Evolutionary conservation across 2,113 vertebrate genomes (phyloP).

Genomic region (Hyperopisus bebe): DNA sequence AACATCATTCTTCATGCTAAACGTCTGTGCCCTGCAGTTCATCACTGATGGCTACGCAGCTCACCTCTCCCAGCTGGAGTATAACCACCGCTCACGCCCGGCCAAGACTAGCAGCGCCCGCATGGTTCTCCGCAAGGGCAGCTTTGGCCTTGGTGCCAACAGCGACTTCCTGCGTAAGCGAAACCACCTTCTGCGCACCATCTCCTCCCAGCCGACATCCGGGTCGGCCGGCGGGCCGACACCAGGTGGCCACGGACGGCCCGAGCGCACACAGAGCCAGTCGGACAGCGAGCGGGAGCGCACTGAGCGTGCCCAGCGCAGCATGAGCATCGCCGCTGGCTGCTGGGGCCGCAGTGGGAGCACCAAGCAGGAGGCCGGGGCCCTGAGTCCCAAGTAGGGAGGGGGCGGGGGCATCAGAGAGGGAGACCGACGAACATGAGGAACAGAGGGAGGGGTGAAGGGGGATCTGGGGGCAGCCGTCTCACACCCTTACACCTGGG

Average conservation of each 20-base stretch:
- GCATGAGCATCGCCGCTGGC: conserved; percentile 85
- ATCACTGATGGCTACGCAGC: conserved; percentile 88
- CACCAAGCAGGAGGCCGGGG: conserved; percentile 62
- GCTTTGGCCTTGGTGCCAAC: conserved; percentile 83
- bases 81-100: conserved; percentile 78
- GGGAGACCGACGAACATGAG: not conserved
- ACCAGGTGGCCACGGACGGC: conserved; percentile 49
- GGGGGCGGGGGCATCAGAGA: not conserved
- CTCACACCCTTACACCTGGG: not conserved
- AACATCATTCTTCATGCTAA: not conserved
- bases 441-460: not conserved
- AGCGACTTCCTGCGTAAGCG: conserved; percentile 90
- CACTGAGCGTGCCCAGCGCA: conserved; percentile 73
- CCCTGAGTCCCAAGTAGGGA: conserved; percentile 54
- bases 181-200: conserved; percentile 89
- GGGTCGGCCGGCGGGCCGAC: conserved; percentile 6
- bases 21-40: conserved; percentile 63
- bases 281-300: conserved; percentile 73
- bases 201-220: conserved; percentile 73
- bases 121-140: conserved; percentile 91
- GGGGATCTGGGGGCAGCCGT: not conserved
- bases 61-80: conserved; percentile 93
- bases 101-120: conserved; percentile 81
- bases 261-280: conserved; percentile 84
- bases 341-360: conserved; percentile 85